Evolutionary conservation across 2,113 vertebrate genomes (phyloP).

Genomic region (Gallinago jamesoni): DNA sequence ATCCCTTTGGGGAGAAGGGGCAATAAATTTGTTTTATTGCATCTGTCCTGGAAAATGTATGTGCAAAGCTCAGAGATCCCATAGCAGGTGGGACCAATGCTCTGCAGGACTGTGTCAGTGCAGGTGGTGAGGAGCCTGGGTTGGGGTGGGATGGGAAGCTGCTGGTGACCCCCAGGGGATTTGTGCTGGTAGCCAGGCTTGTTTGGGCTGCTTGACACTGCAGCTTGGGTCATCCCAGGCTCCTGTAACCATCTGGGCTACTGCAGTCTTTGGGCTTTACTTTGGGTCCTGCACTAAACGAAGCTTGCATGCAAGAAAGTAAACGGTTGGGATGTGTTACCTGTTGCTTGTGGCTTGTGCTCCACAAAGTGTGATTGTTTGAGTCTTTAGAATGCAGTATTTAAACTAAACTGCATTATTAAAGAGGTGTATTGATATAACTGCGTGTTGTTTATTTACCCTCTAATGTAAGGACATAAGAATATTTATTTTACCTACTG

Average conservation of each 20-base stretch:
- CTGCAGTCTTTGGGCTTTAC: not conserved
- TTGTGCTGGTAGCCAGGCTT: not conserved
- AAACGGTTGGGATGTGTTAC: rapidly evolving
- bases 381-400: not conserved
- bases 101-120: not conserved
- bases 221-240: not conserved
- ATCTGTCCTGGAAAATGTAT: not conserved
- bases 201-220: not conserved
- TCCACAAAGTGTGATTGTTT: not conserved
- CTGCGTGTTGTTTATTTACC: not conserved
- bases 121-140: rapidly evolving
- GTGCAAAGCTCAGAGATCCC: not conserved
- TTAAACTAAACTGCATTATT: not conserved
- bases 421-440: not conserved
- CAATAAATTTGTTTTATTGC: not conserved
- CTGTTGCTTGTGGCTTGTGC: not conserved
- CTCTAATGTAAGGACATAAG: not conserved
- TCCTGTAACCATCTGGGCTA: not conserved
- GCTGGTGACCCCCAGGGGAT: not conserved
- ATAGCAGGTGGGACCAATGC: not conserved
- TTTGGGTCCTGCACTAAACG: not conserved
- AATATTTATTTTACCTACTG: conserved; percentile 17
- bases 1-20: not conserved
- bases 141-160: not conserved
- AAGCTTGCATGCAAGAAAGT: not conserved